A percentile compares a stretch with the other conserved stretches of the same genome.
Evolutionary conservation across 2,113 vertebrate species (phyloP).

Genomic region (Macquaria australasica): DNA sequence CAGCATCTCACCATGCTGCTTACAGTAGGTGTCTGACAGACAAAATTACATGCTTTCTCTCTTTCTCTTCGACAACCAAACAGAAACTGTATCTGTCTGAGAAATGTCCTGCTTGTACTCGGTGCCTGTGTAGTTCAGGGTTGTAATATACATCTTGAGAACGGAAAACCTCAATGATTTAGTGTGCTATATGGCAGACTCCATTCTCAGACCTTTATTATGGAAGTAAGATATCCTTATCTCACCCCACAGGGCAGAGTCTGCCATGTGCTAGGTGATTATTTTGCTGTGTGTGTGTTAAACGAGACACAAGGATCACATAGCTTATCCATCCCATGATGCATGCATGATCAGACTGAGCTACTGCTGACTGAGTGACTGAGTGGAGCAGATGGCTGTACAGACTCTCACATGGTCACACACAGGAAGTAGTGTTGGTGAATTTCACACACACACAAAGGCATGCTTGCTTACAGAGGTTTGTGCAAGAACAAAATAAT

Average conservation of each 20-base stretch:
- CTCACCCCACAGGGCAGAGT: slow-evolving; percentile 9
- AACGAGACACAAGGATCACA: slow-evolving; percentile 9
- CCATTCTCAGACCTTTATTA: background rate
- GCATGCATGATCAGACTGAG: background rate
- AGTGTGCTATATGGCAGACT: background rate
- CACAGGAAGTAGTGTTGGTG: background rate
- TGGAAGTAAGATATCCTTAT: slow-evolving; percentile 31
- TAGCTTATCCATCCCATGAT: slow-evolving; percentile 4
- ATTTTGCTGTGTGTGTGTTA: slow-evolving; percentile 10
- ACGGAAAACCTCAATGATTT: slow-evolving; percentile 20
- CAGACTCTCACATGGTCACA: background rate
- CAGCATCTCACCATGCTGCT: slow-evolving; percentile 44
- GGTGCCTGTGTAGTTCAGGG: slow-evolving; percentile 2
- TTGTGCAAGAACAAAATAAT: slow-evolving; percentile 20
- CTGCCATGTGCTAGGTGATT: slow-evolving; percentile 10
- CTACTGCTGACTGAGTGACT: background rate
- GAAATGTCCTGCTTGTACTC: background rate
- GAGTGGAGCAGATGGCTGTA: slow-evolving; percentile 1
- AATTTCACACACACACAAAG: slow-evolving; percentile 4
- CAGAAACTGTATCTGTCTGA: slow-evolving; percentile 11
- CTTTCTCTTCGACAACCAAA: slow-evolving; percentile 6
- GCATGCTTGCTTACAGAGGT: background rate
- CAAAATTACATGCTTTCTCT: slow-evolving; percentile 47
- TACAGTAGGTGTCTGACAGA: slow-evolving; percentile 46
- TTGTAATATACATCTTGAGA: slow-evolving; percentile 13